Evolutionary conservation across 2,113 vertebrate species (phyloP).

Genomic region (Oxyruncus cristatus): DNA sequence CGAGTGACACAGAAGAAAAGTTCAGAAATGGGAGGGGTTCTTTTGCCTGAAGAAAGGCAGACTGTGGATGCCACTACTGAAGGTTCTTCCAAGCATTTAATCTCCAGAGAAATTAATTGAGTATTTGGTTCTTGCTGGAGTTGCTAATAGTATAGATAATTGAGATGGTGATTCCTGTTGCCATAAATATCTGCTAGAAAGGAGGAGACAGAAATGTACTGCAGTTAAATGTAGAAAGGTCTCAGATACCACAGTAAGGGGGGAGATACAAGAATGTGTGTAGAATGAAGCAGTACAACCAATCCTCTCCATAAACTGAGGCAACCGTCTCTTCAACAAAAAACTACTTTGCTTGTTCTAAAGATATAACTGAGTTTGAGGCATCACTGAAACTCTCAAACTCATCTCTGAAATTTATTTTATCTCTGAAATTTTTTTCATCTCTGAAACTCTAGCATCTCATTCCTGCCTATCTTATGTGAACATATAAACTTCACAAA

Average conservation of each 20-base stretch:
- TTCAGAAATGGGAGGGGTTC: not conserved
- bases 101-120: not conserved
- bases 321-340: not conserved
- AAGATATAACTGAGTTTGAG: not conserved
- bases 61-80: not conserved
- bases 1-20: not conserved
- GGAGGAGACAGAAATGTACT: not conserved
- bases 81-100: not conserved
- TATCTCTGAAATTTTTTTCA: too few relatives aligned
- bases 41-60: not conserved
- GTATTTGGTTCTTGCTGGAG: not conserved
- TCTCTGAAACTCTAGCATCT: not conserved
- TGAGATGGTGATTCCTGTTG: not conserved
- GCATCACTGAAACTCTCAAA: not conserved
- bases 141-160: not conserved
- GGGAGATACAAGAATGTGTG: not conserved
- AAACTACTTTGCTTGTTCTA: not conserved
- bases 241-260: not conserved
- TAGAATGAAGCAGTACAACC: not conserved
- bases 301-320: not conserved
- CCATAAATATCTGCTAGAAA: not conserved
- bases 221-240: not conserved
- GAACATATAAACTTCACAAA: not conserved
- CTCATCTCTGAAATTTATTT: too few relatives aligned
- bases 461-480: not conserved